Evolutionary conservation across 2,888 invertebrate genomes (phyloP).

Genomic region (Acanthosoma haemorrhoidale): DNA sequence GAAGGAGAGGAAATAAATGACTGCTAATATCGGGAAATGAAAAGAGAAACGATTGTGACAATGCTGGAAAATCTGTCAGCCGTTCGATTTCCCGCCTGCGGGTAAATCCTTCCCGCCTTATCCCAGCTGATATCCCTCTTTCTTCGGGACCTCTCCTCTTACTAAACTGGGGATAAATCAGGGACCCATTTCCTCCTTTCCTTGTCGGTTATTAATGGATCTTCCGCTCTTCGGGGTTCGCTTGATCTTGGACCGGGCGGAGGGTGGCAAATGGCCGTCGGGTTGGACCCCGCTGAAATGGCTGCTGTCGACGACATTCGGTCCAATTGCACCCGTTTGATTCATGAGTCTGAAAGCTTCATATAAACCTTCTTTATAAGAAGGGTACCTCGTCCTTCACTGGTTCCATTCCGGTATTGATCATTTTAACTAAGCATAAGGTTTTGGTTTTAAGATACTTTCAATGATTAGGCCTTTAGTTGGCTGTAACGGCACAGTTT

Average conservation of each 20-base stretch:
- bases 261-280: background rate
- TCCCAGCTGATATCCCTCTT: too few species aligned
- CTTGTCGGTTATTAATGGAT: background rate
- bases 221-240: background rate
- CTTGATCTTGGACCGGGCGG: background rate
- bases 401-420: too few species aligned
- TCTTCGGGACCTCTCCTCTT: background rate
- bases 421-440: too few species aligned
- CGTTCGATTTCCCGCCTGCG: background rate
- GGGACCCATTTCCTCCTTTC: background rate
- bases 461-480: too few species aligned
- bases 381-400: too few species aligned
- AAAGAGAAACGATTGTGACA: background rate
- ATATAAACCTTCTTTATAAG: too few species aligned
- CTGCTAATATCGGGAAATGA: background rate
- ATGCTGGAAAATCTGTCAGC: background rate
- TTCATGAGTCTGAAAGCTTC: too few species aligned
- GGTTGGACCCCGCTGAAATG: background rate
- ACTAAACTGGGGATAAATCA: conserved; percentile 8
- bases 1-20: background rate
- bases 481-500: too few species aligned
- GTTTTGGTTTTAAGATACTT: too few species aligned
- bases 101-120: background rate
- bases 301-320: background rate
- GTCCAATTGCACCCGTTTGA: too few species aligned